phyloP scores from a whole-genome alignment of 2,113 vertebrate species.

The Oncorhynchus keta region DNA sequence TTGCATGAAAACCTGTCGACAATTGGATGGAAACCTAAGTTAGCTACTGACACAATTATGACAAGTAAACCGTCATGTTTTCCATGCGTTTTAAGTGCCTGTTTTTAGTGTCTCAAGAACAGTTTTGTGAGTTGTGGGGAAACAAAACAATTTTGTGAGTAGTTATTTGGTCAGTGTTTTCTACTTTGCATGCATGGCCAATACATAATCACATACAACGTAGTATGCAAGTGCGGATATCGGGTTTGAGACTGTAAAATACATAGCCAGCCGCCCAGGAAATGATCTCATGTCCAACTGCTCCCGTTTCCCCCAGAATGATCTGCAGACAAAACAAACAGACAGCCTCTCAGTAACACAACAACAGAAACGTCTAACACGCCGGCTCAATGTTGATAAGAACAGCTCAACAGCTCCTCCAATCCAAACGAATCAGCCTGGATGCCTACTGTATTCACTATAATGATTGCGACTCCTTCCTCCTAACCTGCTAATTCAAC shows the following conservation, averaged over 20 bases:
- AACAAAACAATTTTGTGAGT: too few species aligned
- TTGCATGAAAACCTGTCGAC: too few species aligned
- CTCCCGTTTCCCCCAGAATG: slow-evolving; percentile 79
- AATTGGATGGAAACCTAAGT: too few species aligned
- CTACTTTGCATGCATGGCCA: too few species aligned
- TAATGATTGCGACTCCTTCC: too few species aligned
- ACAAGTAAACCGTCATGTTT: too few species aligned
- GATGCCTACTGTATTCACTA: too few species aligned
- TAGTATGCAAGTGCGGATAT: too few species aligned
- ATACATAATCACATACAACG: too few species aligned
- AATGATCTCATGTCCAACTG: slow-evolving; percentile 83
- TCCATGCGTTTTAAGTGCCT: background rate
- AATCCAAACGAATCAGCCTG: background rate
- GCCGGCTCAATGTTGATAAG: background rate
- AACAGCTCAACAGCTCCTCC: background rate
- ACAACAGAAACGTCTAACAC: background rate
- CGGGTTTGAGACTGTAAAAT: background rate
- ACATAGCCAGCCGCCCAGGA: slow-evolving; percentile 87
- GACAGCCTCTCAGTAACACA: background rate
- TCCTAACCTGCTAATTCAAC: too few species aligned
- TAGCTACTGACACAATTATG: too few species aligned
- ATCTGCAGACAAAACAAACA: slow-evolving; percentile 63
- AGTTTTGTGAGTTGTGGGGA: background rate
- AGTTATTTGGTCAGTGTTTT: too few species aligned
- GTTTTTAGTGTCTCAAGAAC: background rate